Conservation (phyloP, 2,888 invertebrate genomes). For the Merodon equestris region DNA sequence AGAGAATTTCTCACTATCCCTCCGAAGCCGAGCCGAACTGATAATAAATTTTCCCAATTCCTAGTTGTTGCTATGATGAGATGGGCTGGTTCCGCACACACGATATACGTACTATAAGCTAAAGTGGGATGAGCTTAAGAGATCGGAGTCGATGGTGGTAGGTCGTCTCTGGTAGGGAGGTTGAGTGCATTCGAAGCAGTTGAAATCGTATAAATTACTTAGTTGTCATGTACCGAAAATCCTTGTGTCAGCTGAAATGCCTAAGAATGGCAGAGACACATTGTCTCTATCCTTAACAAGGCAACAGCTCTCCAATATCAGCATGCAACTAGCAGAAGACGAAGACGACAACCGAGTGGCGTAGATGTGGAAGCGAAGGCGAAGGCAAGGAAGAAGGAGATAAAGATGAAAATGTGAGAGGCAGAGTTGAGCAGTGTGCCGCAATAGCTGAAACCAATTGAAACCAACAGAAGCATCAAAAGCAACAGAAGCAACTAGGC, state of each 20-base stretch:
- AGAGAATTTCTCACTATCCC: slow-evolving; percentile 59
- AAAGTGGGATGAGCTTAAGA: slow-evolving; percentile 56
- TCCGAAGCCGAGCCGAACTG: slow-evolving; percentile 15
- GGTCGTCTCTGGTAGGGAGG: slow-evolving; percentile 48
- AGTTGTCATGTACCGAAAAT: slow-evolving; percentile 69
- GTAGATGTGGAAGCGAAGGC: slow-evolving; percentile 18
- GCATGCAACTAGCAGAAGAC: slow-evolving; percentile 46
- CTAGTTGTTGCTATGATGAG: slow-evolving; percentile 58
- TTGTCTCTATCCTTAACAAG: slow-evolving; percentile 69
- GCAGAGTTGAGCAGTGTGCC: slow-evolving; percentile 34
- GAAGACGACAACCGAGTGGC: slow-evolving; percentile 1
- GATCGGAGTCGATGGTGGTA: slow-evolving; percentile 35
- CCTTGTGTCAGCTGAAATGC: slow-evolving; percentile 69
- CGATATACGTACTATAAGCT: slow-evolving; percentile 34
- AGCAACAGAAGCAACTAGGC: slow-evolving; percentile 33
- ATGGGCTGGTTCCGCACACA: slow-evolving; percentile 53
- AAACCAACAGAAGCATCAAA: slow-evolving; percentile 36
- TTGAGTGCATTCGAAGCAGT: slow-evolving; percentile 66
- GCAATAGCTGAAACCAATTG: slow-evolving; percentile 44
- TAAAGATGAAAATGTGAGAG: slow-evolving; percentile 54
- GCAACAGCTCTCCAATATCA: slow-evolving; percentile 66
- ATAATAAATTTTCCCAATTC: slow-evolving; percentile 67
- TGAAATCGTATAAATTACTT: slow-evolving; percentile 69
- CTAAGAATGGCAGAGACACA: slow-evolving; percentile 69
- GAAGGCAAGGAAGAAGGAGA: slow-evolving; percentile 23